Conservation (phyloP, 2,113 vertebrate species). For the Arvicanthis niloticus region DNA sequence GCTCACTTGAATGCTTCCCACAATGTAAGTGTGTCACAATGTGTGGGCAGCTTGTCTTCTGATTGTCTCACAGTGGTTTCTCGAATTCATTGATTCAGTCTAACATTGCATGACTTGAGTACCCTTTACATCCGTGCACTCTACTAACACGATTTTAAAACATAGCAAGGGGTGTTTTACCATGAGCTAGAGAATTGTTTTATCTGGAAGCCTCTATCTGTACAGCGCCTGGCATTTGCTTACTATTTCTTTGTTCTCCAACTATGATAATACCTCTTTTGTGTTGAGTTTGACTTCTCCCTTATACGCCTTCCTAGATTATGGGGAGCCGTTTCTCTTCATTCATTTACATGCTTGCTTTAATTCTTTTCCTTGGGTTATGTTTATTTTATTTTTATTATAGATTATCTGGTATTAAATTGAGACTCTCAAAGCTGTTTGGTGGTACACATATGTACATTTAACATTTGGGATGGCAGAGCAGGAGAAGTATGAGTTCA, state of each 20-base stretch:
- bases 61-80: neutral
- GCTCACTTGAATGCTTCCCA: neutral
- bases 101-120: neutral
- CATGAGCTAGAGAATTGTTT: neutral
- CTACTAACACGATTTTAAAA: neutral
- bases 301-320: neutral
- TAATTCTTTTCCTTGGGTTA: neutral
- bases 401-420: constrained; percentile 17
- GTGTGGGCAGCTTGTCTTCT: neutral
- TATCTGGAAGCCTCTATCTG: neutral
- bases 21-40: neutral
- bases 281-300: neutral
- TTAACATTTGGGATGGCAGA: neutral
- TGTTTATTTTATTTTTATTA: constrained; percentile 40
- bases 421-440: neutral
- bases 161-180: neutral
- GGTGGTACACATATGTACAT: neutral
- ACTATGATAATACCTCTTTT: constrained; percentile 1
- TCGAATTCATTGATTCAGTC: neutral
- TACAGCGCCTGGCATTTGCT: neutral
- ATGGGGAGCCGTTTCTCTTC: neutral
- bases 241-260: neutral
- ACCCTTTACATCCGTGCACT: neutral
- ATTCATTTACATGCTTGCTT: neutral
- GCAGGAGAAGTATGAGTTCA: neutral